A percentile compares a stretch with the other conserved stretches of the same genome.
Conservation (phyloP, 2,113 vertebrate genomes). For the Neofelis nebulosa region DNA sequence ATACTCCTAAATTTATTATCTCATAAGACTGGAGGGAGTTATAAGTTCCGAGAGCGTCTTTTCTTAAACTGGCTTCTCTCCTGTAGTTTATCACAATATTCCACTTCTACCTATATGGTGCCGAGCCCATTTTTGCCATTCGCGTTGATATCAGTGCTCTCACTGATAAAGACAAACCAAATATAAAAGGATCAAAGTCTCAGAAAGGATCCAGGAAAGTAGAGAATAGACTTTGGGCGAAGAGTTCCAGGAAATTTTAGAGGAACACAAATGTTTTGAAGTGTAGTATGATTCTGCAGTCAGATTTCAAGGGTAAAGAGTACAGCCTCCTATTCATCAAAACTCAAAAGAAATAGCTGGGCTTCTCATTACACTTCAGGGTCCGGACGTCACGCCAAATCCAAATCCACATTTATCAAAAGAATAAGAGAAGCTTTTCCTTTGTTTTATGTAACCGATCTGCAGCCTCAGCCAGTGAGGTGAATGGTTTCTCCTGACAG, state of each 20-base stretch:
- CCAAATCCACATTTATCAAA: constrained; percentile 22
- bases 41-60: not conserved
- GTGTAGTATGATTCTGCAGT: not conserved
- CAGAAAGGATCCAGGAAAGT: constrained; percentile 9
- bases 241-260: not conserved
- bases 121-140: not conserved
- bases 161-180: constrained; percentile 20
- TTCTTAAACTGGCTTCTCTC: not conserved
- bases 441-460: not conserved
- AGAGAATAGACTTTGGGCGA: not conserved
- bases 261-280: constrained; percentile 44
- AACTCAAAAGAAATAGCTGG: constrained; percentile 50
- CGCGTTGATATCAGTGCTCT: not conserved
- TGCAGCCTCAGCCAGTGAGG: not conserved
- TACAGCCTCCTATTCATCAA: not conserved
- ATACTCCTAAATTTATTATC: constrained; percentile 41
- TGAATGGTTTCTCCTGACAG: not conserved
- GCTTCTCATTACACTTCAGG: not conserved
- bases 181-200: constrained; percentile 50
- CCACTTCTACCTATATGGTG: not conserved
- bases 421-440: not conserved
- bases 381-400: not conserved
- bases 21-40: constrained; percentile 1
- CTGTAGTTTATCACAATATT: not conserved
- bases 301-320: constrained; percentile 65